phyloP scores from a whole-genome alignment of 2,113 vertebrate genomes.

The Oreochromis tanganicae region DNA sequence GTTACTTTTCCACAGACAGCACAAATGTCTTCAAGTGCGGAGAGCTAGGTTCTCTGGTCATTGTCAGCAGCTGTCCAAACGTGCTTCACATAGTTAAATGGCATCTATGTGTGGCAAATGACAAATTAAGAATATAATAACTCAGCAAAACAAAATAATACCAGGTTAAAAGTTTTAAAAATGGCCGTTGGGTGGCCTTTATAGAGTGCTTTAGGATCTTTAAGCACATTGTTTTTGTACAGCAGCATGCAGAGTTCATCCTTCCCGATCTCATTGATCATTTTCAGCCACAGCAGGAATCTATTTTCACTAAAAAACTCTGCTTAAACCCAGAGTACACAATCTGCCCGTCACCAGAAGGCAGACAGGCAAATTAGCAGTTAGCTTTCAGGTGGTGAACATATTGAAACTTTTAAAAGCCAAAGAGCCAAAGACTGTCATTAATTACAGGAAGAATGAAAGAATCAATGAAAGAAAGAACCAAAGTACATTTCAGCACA shows the following conservation, averaged over 20 bases:
- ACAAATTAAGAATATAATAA: background rate
- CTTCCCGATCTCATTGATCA: background rate
- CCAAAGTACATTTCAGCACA: background rate
- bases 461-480: background rate
- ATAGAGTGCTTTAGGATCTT: background rate
- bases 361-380: background rate
- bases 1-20: background rate
- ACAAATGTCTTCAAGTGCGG: background rate
- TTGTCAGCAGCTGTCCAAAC: background rate
- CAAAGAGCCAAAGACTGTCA: background rate
- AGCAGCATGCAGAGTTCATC: background rate
- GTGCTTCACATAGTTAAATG: background rate
- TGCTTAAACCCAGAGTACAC: background rate
- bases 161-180: background rate
- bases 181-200: background rate
- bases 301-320: background rate
- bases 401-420: background rate
- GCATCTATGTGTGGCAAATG: background rate
- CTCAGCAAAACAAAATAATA: background rate
- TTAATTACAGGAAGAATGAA: background rate
- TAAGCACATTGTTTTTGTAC: background rate
- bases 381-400: background rate
- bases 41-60: background rate
- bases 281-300: background rate
- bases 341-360: background rate